Conservation (phyloP, 1,140 invertebrate species). For the Drosophila tsacasi region DNA sequence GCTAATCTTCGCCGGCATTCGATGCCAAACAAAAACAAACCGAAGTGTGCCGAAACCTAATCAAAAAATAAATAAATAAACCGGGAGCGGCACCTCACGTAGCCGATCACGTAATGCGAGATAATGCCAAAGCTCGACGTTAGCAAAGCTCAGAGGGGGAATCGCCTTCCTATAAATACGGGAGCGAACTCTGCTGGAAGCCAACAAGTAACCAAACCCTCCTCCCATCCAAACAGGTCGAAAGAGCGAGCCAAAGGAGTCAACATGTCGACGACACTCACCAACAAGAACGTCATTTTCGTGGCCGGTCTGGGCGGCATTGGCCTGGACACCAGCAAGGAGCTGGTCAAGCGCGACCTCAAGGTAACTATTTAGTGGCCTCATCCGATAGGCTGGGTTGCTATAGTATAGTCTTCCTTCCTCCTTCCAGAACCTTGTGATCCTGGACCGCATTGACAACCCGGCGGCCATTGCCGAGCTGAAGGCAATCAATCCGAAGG, state of each 20-base stretch:
- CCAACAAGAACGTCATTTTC: slow-evolving; percentile 78
- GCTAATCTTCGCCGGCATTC: slow-evolving; percentile 26
- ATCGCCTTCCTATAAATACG: slow-evolving; percentile 62
- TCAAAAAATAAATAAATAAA: slow-evolving; percentile 22
- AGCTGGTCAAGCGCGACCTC: slow-evolving; percentile 61
- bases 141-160: slow-evolving; percentile 12
- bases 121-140: slow-evolving; percentile 36
- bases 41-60: slow-evolving; percentile 14
- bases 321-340: slow-evolving; percentile 71
- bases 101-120: slow-evolving; percentile 16
- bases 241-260: slow-evolving; percentile 6
- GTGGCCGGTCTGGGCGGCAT: slow-evolving; percentile 78
- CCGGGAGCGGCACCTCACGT: not conserved
- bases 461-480: slow-evolving; percentile 66
- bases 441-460: slow-evolving; percentile 77
- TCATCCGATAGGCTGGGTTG: not conserved
- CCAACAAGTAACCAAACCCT: slow-evolving; percentile 27
- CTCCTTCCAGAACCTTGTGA: slow-evolving; percentile 61
- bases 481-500: slow-evolving; percentile 72
- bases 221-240: slow-evolving; percentile 38
- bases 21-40: slow-evolving; percentile 46
- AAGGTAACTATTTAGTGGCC: slow-evolving; percentile 38
- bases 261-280: slow-evolving; percentile 57
- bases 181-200: slow-evolving; percentile 6
- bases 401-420: not conserved